Evolutionary conservation across 2,888 invertebrate genomes (phyloP).

Genomic region (Xanthia togata): DNA sequence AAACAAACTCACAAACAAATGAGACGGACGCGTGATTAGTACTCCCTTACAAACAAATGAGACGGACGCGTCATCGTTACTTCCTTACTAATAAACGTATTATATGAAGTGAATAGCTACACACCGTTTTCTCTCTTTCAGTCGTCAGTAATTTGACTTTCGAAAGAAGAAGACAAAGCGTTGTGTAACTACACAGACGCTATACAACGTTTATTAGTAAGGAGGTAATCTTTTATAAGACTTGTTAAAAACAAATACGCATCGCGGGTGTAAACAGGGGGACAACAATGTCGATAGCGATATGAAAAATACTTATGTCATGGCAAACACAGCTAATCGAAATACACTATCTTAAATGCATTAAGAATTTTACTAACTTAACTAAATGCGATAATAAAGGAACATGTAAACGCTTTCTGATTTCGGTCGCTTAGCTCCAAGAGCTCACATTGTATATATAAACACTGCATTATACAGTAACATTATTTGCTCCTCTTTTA

Average conservation of each 20-base stretch:
- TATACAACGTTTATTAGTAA: too few relatives aligned
- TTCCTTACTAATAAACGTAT: too few relatives aligned
- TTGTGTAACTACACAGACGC: too few relatives aligned
- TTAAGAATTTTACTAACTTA: not conserved
- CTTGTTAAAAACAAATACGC: not conserved
- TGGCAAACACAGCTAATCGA: not conserved
- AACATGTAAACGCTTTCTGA: not conserved
- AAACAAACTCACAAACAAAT: too few relatives aligned
- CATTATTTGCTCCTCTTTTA: slow-evolving; percentile 40
- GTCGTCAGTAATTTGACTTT: too few relatives aligned
- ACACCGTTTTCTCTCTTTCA: too few relatives aligned
- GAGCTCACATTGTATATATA: slow-evolving; percentile 22
- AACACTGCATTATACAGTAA: slow-evolving; percentile 26
- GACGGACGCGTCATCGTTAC: too few relatives aligned
- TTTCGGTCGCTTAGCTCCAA: not conserved
- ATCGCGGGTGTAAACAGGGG: not conserved
- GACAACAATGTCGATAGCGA: not conserved
- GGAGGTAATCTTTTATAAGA: not conserved
- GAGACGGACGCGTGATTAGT: too few relatives aligned
- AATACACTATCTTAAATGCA: not conserved
- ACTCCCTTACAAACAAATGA: too few relatives aligned
- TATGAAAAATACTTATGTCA: too few relatives aligned
- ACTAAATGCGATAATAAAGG: not conserved
- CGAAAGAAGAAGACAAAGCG: too few relatives aligned
- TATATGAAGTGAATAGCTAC: too few relatives aligned